Conservation (phyloP, 2,113 vertebrate genomes). For the Scatophagus argus region DNA sequence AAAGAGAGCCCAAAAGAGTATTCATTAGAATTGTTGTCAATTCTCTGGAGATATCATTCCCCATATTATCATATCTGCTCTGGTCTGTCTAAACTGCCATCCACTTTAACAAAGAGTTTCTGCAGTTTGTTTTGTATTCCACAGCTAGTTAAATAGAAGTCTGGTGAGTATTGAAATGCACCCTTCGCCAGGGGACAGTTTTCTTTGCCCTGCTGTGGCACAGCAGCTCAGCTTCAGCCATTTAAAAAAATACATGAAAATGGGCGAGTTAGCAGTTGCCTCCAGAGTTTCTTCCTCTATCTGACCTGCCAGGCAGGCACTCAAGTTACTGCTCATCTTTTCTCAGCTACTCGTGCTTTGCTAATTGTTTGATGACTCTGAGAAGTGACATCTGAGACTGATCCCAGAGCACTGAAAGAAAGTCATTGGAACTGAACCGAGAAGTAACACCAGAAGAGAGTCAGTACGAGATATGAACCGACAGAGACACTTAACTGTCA, state of each 20-base stretch:
- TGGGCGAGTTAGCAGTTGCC: not conserved
- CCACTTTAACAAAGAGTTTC: not conserved
- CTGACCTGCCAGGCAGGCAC: slow-evolving; percentile 26
- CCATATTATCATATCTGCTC: not conserved
- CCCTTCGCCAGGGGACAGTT: not conserved
- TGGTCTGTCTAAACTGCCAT: not conserved
- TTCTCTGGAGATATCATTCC: not conserved
- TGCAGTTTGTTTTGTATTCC: not conserved
- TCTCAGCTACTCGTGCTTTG: slow-evolving; percentile 36
- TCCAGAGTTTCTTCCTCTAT: slow-evolving; percentile 16
- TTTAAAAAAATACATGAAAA: slow-evolving; percentile 68
- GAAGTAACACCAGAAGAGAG: slow-evolving; percentile 14
- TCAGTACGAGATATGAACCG: not conserved
- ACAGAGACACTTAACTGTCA: not conserved
- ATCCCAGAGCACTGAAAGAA: slow-evolving; percentile 44
- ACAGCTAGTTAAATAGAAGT: not conserved
- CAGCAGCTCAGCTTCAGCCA: slow-evolving; percentile 33
- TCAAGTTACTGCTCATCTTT: slow-evolving; percentile 62
- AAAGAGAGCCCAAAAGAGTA: not conserved
- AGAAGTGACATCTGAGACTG: slow-evolving; percentile 47
- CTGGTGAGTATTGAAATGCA: not conserved
- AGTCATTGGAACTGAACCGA: slow-evolving; percentile 41
- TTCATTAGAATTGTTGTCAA: not conserved
- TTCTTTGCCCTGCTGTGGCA: not conserved
- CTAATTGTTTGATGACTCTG: slow-evolving; percentile 56